phyloP scores from a whole-genome alignment of 2,888 invertebrate species.

The Ligdia adustata region DNA sequence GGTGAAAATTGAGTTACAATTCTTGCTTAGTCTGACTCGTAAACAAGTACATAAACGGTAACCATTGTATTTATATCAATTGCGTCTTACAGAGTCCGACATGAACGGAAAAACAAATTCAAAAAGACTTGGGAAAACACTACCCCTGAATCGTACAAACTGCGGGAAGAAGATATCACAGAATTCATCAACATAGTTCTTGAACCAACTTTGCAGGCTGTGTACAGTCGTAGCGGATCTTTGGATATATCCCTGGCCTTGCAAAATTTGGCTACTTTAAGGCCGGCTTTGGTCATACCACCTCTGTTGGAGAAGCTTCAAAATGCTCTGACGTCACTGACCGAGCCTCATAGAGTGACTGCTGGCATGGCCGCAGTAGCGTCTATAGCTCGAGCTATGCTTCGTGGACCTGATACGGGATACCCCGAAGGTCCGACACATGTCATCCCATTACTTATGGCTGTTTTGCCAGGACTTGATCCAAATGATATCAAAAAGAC shows the following conservation, averaged over 20 bases:
- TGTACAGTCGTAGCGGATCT: slow-evolving; percentile 89
- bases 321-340: slow-evolving; percentile 91
- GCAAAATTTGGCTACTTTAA: slow-evolving; percentile 89
- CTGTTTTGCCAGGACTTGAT: slow-evolving; percentile 94
- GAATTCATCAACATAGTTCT: slow-evolving; percentile 91
- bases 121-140: slow-evolving; percentile 87
- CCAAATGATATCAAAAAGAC: slow-evolving; percentile 93
- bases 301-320: slow-evolving; percentile 92
- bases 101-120: slow-evolving; percentile 85
- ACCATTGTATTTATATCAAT: no score
- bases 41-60: no score
- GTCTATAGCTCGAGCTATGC: slow-evolving; percentile 87
- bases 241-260: slow-evolving; percentile 87
- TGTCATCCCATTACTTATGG: slow-evolving; percentile 91
- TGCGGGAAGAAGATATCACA: slow-evolving; percentile 92
- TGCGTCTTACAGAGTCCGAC: slow-evolving; percentile 80
- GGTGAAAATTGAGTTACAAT: no score
- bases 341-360: slow-evolving; percentile 93
- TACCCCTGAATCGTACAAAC: slow-evolving; percentile 86
- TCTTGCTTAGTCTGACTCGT: no score
- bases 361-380: slow-evolving; percentile 89
- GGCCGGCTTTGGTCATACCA: slow-evolving; percentile 93
- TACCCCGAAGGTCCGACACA: slow-evolving; percentile 92
- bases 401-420: slow-evolving; percentile 77
- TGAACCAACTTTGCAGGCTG: slow-evolving; percentile 89